These are phyloP conservation scores for Danio aesculapii DNA, from an alignment of 2,797 vertebrate species.

Conservation along the genomic window DNA sequence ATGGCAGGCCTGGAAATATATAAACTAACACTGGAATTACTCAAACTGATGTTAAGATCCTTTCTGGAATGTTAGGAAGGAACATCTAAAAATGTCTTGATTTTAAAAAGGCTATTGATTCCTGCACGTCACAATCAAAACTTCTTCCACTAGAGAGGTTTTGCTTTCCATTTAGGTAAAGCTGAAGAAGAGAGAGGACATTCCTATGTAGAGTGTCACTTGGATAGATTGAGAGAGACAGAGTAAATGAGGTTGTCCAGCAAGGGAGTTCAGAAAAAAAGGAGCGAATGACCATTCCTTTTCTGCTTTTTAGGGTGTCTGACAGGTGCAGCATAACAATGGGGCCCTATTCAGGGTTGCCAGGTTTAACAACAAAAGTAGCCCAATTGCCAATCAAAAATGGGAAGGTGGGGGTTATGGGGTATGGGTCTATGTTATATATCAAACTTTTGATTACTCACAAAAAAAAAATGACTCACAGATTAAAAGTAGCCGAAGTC, in stretches of 20 bases:
- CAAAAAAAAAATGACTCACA: too few species aligned
- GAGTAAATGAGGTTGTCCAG: slow-evolving; percentile 25
- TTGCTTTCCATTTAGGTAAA: not conserved
- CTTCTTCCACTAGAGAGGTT: not conserved
- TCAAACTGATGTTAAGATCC: not conserved
- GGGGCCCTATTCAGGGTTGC: slow-evolving; percentile 31
- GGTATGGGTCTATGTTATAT: too few species aligned
- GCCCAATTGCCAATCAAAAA: too few species aligned
- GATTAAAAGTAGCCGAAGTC: too few species aligned
- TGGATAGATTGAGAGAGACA: not conserved
- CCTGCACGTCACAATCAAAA: not conserved
- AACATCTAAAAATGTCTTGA: too few species aligned
- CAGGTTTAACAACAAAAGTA: too few species aligned
- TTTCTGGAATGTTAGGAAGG: not conserved
- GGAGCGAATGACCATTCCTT: slow-evolving; percentile 16
- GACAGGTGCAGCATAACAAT: slow-evolving; percentile 62
- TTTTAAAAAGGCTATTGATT: not conserved
- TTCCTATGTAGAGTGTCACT: slow-evolving; percentile 21
- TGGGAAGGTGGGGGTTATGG: too few species aligned
- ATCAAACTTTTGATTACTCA: too few species aligned
- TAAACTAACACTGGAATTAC: not conserved
- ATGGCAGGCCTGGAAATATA: not conserved
- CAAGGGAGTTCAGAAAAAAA: slow-evolving; percentile 18
- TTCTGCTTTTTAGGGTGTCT: slow-evolving; percentile 47
- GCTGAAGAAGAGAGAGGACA: slow-evolving; percentile 14